Evolutionary conservation across 1,140 invertebrate genomes (phyloP).

Genomic region (Chironomus striatipennis): DNA sequence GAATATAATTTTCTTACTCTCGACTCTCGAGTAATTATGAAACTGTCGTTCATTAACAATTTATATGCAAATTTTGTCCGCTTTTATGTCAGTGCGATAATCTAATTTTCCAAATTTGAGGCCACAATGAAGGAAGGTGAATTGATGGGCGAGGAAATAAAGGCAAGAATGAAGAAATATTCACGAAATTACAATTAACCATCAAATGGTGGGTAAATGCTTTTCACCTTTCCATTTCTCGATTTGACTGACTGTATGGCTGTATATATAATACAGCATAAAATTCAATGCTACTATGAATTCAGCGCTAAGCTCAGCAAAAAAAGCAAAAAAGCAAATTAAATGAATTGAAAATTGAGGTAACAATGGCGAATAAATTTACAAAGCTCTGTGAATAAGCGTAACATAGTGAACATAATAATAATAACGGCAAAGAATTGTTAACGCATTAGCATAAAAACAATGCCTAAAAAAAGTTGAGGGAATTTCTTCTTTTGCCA

Average conservation of each 20-base stretch:
- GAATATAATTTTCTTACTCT: no score
- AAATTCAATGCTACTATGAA: no score
- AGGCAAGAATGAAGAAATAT: neutral
- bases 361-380: conserved; percentile 13
- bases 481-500: no score
- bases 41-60: conserved; percentile 1
- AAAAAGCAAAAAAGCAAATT: neutral
- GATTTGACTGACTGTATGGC: no score
- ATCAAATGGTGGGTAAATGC: conserved; percentile 7
- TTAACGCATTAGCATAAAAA: conserved; percentile 4
- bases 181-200: conserved; percentile 9
- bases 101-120: conserved; percentile 9
- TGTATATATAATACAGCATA: no score
- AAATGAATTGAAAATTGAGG: neutral
- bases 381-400: neutral
- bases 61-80: conserved; percentile 7
- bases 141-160: no score
- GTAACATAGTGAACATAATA: conserved; percentile 1
- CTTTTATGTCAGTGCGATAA: neutral
- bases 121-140: neutral
- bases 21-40: neutral
- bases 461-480: neutral
- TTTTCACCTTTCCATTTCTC: neutral
- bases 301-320: neutral
- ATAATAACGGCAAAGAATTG: neutral